phyloP scores from a whole-genome alignment of 2,888 invertebrate species.

The Nemoura dubitans region DNA sequence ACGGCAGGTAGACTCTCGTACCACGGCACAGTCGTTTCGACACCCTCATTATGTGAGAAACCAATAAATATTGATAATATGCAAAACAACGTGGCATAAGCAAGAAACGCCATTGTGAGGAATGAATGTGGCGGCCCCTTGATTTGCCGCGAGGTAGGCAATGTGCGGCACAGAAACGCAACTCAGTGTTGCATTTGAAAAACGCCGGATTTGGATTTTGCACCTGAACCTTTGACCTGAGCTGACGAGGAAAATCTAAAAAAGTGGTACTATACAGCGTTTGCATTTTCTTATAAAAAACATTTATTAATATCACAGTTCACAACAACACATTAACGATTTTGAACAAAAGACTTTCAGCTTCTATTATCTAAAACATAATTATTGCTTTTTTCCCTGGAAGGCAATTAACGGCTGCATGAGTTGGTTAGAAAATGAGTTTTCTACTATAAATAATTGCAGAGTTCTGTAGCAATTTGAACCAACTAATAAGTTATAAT shows the following conservation, averaged over 20 bases:
- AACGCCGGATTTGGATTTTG: neutral
- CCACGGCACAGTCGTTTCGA: conserved; percentile 67
- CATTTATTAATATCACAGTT: neutral
- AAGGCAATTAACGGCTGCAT: neutral
- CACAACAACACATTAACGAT: neutral
- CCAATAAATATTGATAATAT: conserved; percentile 32
- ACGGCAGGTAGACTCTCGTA: conserved; percentile 90
- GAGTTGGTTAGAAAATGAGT: neutral
- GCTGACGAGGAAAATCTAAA: too few species aligned
- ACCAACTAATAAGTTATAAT: too few species aligned
- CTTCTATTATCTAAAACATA: neutral
- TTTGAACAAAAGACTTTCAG: too few species aligned
- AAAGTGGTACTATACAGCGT: too few species aligned
- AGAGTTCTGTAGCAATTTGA: too few species aligned
- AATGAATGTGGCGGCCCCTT: neutral
- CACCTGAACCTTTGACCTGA: neutral
- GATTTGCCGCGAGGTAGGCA: neutral
- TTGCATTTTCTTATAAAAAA: neutral
- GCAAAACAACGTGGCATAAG: conserved; percentile 46
- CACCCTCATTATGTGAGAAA: conserved; percentile 23
- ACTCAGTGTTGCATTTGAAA: neutral
- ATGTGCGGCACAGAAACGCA: neutral
- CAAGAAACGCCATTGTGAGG: conserved; percentile 14
- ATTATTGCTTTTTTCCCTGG: neutral
- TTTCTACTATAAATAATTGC: too few species aligned